Base-by-base conservation (phyloP, 2,113 vertebrate genomes). In the Menidia beryllina region DNA sequence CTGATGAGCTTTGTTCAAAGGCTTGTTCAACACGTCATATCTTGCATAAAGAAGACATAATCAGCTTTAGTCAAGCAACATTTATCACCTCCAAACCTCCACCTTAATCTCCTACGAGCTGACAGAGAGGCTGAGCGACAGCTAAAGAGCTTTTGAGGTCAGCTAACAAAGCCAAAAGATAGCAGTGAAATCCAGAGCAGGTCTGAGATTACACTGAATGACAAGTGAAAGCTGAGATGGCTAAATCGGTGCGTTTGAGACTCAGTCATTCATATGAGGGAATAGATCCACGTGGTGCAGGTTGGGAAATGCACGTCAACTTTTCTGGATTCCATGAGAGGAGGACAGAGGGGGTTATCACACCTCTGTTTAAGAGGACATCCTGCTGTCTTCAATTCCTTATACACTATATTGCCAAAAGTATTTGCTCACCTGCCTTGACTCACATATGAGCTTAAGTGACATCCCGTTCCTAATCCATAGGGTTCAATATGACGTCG, bases 321-420 rank as follows among this genome's bases (percentile, higher is more conserved):
- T 71, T 77, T 34, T 64, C 57, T 49, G 13, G 10, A 55, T 80
- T 69, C 72, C 26, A 70, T 24, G 34, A 69, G 49, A 47, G 24
- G 30, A 60, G 19, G 19, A 13, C 4, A 36, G 24, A 38, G n/a
- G 21, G 63, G 15, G 25, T 17, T 41, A 26, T 69, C 72, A 59
- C 49, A 17, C 45, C 21, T 66, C 47, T 78, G 74, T 75, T 77
- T 60, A 24, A 9, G 4, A 53, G 15, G 63, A 72, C 70, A 70
- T 55, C 71, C 58, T 68, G 60, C 57, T 10, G 77, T 61, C 57
- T 72, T 68, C 64, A 60, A 83, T 87, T 81, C 82, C 83, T 65
- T 68, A 70, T n/a, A n/a, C n/a, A n/a, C n/a, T n/a, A n/a, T n/a
- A n/a, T n/a, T n/a, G n/a, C n/a, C n/a, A n/a, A n/a, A n/a, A n/a